Evolutionary conservation across 2,888 invertebrate genomes (phyloP).

Genomic region (Monoplex corrugatus): DNA sequence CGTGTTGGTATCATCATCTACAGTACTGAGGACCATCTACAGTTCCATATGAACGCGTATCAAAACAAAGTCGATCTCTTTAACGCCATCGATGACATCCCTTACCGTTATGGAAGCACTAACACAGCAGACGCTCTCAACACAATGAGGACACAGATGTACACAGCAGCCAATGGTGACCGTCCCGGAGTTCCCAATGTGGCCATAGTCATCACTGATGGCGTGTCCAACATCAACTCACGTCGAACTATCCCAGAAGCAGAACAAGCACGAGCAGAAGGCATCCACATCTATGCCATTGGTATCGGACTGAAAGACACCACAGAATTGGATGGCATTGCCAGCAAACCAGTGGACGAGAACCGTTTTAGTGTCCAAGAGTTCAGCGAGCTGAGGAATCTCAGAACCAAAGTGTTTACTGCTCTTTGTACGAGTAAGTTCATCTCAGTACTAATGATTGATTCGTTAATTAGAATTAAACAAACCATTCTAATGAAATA

Average conservation of each 20-base stretch:
- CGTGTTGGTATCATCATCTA: slow-evolving; percentile 73
- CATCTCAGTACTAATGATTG: no score
- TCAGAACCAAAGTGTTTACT: slow-evolving; percentile 51
- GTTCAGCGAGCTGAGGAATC: slow-evolving; percentile 57
- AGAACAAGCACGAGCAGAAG: slow-evolving; percentile 61
- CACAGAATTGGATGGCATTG: slow-evolving; percentile 62
- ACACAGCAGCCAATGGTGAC: slow-evolving; percentile 72
- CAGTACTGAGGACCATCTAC: slow-evolving; percentile 68
- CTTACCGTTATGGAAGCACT: slow-evolving; percentile 74
- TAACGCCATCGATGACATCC: slow-evolving; percentile 68
- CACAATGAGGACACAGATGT: slow-evolving; percentile 70
- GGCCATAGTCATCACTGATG: slow-evolving; percentile 78
- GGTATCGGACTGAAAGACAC: slow-evolving; percentile 68
- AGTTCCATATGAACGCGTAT: slow-evolving; percentile 71
- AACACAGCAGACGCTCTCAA: slow-evolving; percentile 75
- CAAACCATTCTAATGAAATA: no score
- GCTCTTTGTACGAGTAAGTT: slow-evolving; percentile 52
- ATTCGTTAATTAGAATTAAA: no score
- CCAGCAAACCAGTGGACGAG: slow-evolving; percentile 57
- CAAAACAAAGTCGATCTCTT: slow-evolving; percentile 64
- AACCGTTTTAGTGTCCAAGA: slow-evolving; percentile 62
- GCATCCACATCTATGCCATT: slow-evolving; percentile 70
- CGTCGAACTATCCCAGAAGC: slow-evolving; percentile 73
- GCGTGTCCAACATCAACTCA: slow-evolving; percentile 76
- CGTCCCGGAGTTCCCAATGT: slow-evolving; percentile 70